Base-by-base conservation (phyloP, 2,888 invertebrate species). In the Endotricha flammealis region DNA sequence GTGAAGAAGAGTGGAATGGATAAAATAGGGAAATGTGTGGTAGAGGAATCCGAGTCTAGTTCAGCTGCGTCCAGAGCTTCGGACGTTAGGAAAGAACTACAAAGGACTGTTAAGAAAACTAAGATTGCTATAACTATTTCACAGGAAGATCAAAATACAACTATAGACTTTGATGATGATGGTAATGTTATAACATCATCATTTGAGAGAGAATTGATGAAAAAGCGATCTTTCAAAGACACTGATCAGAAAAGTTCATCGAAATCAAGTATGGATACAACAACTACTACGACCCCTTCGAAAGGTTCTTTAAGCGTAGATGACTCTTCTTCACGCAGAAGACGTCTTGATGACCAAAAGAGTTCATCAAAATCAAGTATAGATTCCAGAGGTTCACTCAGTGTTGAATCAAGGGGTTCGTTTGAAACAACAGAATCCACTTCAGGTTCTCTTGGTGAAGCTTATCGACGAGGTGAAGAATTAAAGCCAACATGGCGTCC, bases 401-500 rank as follows among this genome's bases (percentile, higher is more conserved):
- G 90, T 53, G 91, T 92, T 1, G 92, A 93, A 61, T 92, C 92
- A 0, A 87, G 91, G 46, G 92, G 92, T 29, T 92, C 92, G 0
- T 88, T 92, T 49, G 92, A 92, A 77, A 88, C 85, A 3, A 92
- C 92, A 0, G 92, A 92, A 69, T 92, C 92, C 12, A 92, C 92
- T 47, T 92, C 92, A 2, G 92, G 93, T 0, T 92, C 92, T 33
- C 73, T 92, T 40, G 93, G 92, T n/a, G 90, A 90, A 38, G 92
- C 91, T 10, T 90, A 90, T 48, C 81, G 92, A 17, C 88, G 91
- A 2, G 91, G 91, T 1, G 91, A 90, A 62, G 94, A 94, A 63
- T 81, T 93, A 35, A 93, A 92, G 64, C 91, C 93, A 2, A 94
- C 94, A 0, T 94, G 94, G 93, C 90, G 92, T 55, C 92, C 94